A percentile compares a stretch with the other conserved stretches of the same genome.
phyloP scores from a whole-genome alignment of 2,888 invertebrate species.

The Andrena marginata region DNA sequence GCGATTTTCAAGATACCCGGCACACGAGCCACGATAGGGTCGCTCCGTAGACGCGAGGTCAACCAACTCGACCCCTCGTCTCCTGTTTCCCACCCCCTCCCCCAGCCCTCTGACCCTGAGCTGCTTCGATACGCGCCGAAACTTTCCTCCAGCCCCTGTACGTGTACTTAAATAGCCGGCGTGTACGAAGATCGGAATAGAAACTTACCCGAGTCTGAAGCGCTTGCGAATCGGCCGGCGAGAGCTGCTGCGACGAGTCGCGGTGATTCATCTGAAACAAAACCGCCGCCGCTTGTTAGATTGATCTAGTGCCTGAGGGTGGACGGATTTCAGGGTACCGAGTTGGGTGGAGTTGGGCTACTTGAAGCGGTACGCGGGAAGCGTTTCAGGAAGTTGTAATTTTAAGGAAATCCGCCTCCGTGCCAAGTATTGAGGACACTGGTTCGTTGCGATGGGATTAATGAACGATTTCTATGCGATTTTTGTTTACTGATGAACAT shows the following conservation, averaged over 20 bases:
- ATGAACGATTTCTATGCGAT: no score
- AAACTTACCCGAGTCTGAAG: constrained; percentile 55
- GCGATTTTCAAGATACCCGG: constrained; percentile 74
- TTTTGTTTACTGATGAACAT: neutral
- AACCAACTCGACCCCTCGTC: constrained; percentile 68
- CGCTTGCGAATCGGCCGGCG: constrained; percentile 41
- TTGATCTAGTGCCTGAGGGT: constrained; percentile 30
- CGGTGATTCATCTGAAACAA: constrained; percentile 64
- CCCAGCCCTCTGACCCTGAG: constrained; percentile 3
- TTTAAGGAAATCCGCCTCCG: neutral
- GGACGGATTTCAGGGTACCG: constrained; percentile 15
- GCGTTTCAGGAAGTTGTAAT: neutral
- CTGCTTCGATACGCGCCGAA: constrained; percentile 34
- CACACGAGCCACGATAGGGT: constrained; percentile 60
- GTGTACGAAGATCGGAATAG: constrained; percentile 43
- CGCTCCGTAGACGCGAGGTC: constrained; percentile 60
- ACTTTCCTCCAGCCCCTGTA: constrained; percentile 37
- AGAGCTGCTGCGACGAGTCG: constrained; percentile 43
- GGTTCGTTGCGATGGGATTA: neutral
- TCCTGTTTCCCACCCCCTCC: neutral
- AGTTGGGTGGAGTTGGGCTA: constrained; percentile 15
- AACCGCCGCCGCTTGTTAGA: constrained; percentile 53
- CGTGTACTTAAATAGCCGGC: constrained; percentile 47
- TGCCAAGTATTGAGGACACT: no score
- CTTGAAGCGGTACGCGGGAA: constrained; percentile 2